These are phyloP conservation scores for Pseudochromis fuscus DNA, from an alignment of 2,797 vertebrate genomes.

Conservation along the genomic window DNA sequence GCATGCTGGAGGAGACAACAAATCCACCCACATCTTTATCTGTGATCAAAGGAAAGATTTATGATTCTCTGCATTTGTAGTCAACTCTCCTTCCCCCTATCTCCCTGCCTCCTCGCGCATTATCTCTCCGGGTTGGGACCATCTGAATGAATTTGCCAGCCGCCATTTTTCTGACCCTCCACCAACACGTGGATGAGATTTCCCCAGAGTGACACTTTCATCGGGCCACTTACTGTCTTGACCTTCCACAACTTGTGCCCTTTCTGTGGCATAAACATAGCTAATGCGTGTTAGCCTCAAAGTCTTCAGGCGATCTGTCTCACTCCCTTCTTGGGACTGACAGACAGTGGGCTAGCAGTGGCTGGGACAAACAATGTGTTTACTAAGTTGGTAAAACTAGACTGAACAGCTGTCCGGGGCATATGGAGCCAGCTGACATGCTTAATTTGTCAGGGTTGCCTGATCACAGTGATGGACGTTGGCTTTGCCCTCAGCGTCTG, in stretches of 20 bases:
- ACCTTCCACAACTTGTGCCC: slow-evolving; percentile 64
- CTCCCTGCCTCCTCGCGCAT: slow-evolving; percentile 48
- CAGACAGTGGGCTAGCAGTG: slow-evolving; percentile 32
- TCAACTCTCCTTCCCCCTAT: slow-evolving; percentile 42
- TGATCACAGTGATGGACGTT: slow-evolving; percentile 86
- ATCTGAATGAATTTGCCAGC: slow-evolving; percentile 71
- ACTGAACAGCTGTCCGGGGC: slow-evolving; percentile 86
- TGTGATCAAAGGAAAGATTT: slow-evolving; percentile 75
- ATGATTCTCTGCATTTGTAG: slow-evolving; percentile 62
- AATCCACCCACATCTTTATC: slow-evolving; percentile 74
- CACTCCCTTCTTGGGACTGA: slow-evolving; percentile 29
- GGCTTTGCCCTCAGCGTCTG: slow-evolving; percentile 67
- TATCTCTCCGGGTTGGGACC: slow-evolving; percentile 66
- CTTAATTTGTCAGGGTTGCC: slow-evolving; percentile 78
- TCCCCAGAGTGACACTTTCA: slow-evolving; percentile 78
- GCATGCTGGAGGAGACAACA: slow-evolving; percentile 65
- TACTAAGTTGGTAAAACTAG: slow-evolving; percentile 43
- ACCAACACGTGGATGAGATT: slow-evolving; percentile 61
- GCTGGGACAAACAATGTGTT: slow-evolving; percentile 16
- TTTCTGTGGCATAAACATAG: slow-evolving; percentile 63
- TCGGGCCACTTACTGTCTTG: slow-evolving; percentile 78
- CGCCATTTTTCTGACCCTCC: slow-evolving; percentile 65
- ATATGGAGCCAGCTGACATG: slow-evolving; percentile 82
- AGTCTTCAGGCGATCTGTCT: slow-evolving; percentile 55
- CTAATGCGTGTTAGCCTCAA: slow-evolving; percentile 42